Percentiles rank a stretch among this genome's conserved stretches.
Conservation (phyloP, 2,797 vertebrate genomes). For the Cuculus canorus region DNA sequence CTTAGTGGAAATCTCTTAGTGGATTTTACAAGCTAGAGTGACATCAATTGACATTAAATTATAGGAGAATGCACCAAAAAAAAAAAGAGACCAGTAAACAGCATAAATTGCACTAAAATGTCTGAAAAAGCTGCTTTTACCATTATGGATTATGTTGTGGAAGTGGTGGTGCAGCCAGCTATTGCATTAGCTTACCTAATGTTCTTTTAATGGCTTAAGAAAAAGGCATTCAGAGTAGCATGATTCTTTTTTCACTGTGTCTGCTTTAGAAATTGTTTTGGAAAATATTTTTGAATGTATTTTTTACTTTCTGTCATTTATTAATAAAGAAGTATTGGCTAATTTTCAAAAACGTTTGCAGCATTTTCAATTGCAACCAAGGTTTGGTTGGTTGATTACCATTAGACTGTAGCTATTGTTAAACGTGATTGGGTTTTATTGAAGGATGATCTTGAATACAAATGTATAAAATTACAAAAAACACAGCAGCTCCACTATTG, state of each 20-base stretch:
- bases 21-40: constrained; percentile 39
- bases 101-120: constrained; percentile 68
- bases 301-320: constrained; percentile 57
- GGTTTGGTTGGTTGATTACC: background rate
- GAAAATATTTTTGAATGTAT: constrained; percentile 42
- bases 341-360: constrained; percentile 50
- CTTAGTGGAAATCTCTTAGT: too few species aligned
- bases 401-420: background rate
- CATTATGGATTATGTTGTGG: constrained; percentile 47
- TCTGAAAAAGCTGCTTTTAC: constrained; percentile 65
- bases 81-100: constrained; percentile 52
- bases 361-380: background rate
- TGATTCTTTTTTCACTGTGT: background rate
- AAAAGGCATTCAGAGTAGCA: constrained; percentile 36
- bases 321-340: constrained; percentile 51
- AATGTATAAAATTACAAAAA: background rate
- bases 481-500: background rate
- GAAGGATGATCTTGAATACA: background rate
- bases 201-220: constrained; percentile 50
- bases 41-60: constrained; percentile 60
- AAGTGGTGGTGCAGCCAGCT: constrained; percentile 60
- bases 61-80: constrained; percentile 41
- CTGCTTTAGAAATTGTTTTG: constrained; percentile 33
- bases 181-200: constrained; percentile 62
- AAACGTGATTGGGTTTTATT: background rate